Percentiles rank a stretch among this genome's conserved stretches.
Conservation (phyloP, 2,888 invertebrate species). For the Lydus trimaculatus region DNA sequence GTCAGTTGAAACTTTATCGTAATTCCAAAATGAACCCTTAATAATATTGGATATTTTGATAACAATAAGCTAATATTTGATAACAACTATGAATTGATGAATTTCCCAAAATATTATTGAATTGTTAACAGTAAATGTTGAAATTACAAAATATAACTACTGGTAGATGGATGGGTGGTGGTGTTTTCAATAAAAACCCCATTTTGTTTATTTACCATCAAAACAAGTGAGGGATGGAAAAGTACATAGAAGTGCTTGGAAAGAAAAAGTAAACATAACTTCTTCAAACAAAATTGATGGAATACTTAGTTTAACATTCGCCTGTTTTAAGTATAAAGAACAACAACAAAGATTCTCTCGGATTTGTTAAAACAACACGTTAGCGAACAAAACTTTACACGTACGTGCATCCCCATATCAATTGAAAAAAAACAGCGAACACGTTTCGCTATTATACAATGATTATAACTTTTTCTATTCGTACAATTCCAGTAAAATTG, state of each 20-base stretch:
- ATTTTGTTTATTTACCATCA: constrained; percentile 2
- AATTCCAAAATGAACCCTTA: neutral
- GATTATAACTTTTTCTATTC: neutral
- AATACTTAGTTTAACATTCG: constrained; percentile 7
- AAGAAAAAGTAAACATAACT: neutral
- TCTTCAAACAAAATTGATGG: neutral
- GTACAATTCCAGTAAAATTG: no score
- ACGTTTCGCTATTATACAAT: neutral
- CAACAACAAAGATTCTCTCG: neutral
- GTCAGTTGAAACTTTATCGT: neutral
- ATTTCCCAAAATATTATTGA: neutral
- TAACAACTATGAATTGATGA: neutral
- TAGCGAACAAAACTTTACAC: neutral
- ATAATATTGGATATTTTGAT: neutral
- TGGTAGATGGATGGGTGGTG: no score
- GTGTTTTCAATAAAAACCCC: neutral
- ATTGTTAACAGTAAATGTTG: neutral
- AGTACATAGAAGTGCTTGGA: neutral
- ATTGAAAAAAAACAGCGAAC: neutral
- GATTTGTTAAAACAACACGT: constrained; percentile 6
- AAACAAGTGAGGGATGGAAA: neutral
- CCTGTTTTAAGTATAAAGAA: neutral
- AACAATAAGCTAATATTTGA: constrained; percentile 5
- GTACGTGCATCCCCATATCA: neutral
- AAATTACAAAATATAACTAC: neutral